Evolutionary conservation across 2,797 vertebrate species (phyloP).

Genomic region (Apodemus agrarius): DNA sequence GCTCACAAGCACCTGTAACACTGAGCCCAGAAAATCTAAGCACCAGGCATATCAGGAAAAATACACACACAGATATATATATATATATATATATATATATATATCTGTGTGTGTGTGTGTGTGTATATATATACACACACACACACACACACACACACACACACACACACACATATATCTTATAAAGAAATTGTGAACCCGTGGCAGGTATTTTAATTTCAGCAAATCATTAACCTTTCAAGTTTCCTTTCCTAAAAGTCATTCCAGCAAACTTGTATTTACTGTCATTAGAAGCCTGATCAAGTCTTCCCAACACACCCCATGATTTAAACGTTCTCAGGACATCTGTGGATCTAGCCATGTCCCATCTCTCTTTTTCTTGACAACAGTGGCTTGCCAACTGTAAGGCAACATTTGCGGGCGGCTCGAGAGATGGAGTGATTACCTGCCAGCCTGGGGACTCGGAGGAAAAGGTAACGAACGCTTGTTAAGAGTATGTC

Average conservation of each 20-base stretch:
- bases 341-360: background rate
- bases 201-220: constrained; percentile 39
- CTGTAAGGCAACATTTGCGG: constrained; percentile 97
- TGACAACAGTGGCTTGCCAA: constrained; percentile 96
- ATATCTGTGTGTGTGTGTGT: too few species aligned
- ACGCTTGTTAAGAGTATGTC: constrained; percentile 54
- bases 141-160: too few species aligned
- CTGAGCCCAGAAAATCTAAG: background rate
- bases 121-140: too few species aligned
- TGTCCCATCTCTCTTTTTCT: constrained; percentile 67
- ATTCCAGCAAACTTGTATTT: constrained; percentile 49
- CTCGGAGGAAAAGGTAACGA: constrained; percentile 97
- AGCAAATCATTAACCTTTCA: constrained; percentile 7
- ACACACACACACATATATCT: too few species aligned
- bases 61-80: too few species aligned
- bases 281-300: background rate
- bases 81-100: too few species aligned
- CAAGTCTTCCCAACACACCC: background rate
- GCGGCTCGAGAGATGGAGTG: constrained; percentile 95
- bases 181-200: background rate
- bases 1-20: background rate
- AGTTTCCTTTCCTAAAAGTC: constrained; percentile 34
- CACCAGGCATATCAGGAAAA: background rate
- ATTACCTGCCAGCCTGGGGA: constrained; percentile 98
- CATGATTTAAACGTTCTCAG: background rate